Conservation (phyloP, 2,888 invertebrate species). For the Rambutsinella grinnellia region DNA sequence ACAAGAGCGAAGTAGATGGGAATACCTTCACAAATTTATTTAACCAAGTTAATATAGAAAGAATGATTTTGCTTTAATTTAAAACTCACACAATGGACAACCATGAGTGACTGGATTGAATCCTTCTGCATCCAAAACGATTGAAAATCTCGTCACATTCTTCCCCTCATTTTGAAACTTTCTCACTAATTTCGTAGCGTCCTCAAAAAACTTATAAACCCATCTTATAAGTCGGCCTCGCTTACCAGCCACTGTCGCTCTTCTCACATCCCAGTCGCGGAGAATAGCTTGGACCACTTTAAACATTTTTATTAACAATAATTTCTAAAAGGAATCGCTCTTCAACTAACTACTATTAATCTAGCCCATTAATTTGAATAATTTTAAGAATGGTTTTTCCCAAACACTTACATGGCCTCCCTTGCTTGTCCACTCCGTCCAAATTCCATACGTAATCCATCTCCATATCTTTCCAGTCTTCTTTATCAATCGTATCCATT, state of each 20-base stretch:
- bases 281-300: constrained; percentile 32
- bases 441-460: constrained; percentile 20
- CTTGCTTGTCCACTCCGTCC: constrained; percentile 29
- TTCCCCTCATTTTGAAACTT: constrained; percentile 17
- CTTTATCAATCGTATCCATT: constrained; percentile 31
- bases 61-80: neutral
- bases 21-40: constrained; percentile 15
- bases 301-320: too few relatives aligned
- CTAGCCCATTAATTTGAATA: neutral
- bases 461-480: constrained; percentile 34
- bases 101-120: constrained; percentile 39
- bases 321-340: too few relatives aligned
- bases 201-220: constrained; percentile 38
- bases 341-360: neutral
- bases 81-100: constrained; percentile 30
- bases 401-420: constrained; percentile 45
- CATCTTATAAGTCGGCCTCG: constrained; percentile 9
- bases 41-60: neutral
- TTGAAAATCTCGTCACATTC: constrained; percentile 28
- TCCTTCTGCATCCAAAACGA: constrained; percentile 34
- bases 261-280: constrained; percentile 26
- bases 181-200: constrained; percentile 14
- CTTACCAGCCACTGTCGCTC: constrained; percentile 10
- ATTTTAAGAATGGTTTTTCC: neutral
- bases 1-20: constrained; percentile 20